Base-by-base conservation (phyloP, 2,113 vertebrate species). In the Psittacula cyanocephala region DNA sequence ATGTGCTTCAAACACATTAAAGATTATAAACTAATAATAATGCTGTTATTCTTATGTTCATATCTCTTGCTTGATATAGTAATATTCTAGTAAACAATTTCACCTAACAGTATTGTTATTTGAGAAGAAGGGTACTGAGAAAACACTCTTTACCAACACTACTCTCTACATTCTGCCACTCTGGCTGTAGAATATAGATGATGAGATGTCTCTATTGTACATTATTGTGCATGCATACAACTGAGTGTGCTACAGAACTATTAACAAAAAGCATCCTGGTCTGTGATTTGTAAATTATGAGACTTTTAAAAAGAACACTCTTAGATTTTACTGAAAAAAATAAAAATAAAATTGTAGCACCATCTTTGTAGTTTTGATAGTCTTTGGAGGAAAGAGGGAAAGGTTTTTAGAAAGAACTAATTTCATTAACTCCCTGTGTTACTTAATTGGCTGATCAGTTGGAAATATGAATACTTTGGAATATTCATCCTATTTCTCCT, bases 401-500 rank as follows among this genome's bases (percentile, higher is more conserved):
- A 25, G 1, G 1, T 22, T 78, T 74, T 64, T 27, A 18, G 8
- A 25, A 78, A 75, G 35, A 35, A 4, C 3, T 11, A 17, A 33
- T 52, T 33, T 35, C 4, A 13, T 67, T 71, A n/a, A 37, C 10
- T 43, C 6, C 59, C 10, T 65, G 10, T 57, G 10, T 65, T 60
- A 33, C 10, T 57, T 77, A 46, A 17, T 10, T 3, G 55, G 1
- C 2, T 47, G n/a, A 50, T 65, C 2, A 43, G 3, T 2, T 53
- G 9, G 8, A 91, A 75, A 85, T 77, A 74, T n/a, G 0, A 77
- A 10, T 63, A 41, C 5, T 3, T 68, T 71, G 13, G 28, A 63
- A 43, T 4, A 1, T 23, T 81, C 53, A 4, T 63, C 57, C 9
- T 37, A 25, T 43, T 44, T 68, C 18, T 77, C 4, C 7, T 86